phyloP scores from a whole-genome alignment of 2,113 vertebrate genomes.

The Podiceps cristatus region DNA sequence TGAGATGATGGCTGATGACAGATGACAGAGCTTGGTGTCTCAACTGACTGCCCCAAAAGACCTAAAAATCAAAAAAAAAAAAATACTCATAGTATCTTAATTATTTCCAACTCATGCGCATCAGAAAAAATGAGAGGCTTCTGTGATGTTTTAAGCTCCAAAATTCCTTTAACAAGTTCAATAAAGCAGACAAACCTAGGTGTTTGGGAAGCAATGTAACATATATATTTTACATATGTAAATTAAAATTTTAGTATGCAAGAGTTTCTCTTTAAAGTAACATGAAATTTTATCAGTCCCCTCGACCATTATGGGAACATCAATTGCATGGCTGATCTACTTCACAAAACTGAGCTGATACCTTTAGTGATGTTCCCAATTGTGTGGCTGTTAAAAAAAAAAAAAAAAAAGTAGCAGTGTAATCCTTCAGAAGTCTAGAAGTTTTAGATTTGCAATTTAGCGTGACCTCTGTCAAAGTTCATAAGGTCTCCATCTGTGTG shows the following conservation, averaged over 20 bases:
- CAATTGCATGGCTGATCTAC: not conserved
- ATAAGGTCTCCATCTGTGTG: constrained; percentile 93
- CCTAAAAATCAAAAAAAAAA: constrained; percentile 64
- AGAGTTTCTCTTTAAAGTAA: not conserved
- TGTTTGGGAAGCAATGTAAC: not conserved
- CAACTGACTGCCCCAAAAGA: constrained; percentile 72
- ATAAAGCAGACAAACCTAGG: not conserved
- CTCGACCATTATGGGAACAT: not conserved
- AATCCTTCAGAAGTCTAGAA: constrained; percentile 60
- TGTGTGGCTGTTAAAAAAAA: constrained; percentile 1
- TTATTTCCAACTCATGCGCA: constrained; percentile 17
- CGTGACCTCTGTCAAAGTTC: constrained; percentile 93
- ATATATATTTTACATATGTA: not conserved
- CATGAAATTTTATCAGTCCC: not conserved
- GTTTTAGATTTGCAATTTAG: constrained; percentile 74
- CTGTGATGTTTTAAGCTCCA: not conserved
- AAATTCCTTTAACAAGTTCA: not conserved
- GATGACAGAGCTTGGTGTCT: constrained; percentile 73
- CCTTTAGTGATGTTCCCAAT: constrained; percentile 27
- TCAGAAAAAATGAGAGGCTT: not conserved
- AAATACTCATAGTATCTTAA: constrained; percentile 5
- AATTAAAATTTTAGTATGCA: not conserved
- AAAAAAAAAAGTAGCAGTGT: not conserved
- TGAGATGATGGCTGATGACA: constrained; percentile 80
- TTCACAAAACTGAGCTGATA: constrained; percentile 33